Base-by-base conservation (phyloP, 2,113 vertebrate species). In the Entelurus aequoreus region DNA sequence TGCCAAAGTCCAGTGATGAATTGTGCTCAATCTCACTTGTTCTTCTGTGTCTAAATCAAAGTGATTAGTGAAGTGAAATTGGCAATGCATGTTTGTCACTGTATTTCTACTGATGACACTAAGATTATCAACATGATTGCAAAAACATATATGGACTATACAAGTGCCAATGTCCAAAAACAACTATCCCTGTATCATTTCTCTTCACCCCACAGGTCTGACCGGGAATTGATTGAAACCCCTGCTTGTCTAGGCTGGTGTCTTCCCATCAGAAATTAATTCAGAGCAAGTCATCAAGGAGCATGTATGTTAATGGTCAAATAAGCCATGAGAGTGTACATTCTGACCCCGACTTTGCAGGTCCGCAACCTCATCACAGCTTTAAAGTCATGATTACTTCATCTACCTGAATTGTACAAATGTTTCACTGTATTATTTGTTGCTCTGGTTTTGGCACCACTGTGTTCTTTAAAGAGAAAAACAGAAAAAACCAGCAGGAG, bases 401-500 rank as follows among this genome's bases (percentile, higher is more conserved):
- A 40, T 48, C 58, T 62, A 28, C 38, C 48, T 48, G 50, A 19
- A 66, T 52, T 42, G 37, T 8, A 54, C 28, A 12, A 46, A 46
- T 5, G 10, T 46, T 11, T 46, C 10, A 12, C 42, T 46, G 10
- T 42, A 42, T 9, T 42, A 6, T 8, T 42, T 42, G 8, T 9
- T 42, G 40, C 28, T 28, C 2, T 42, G 8, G 40, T 42, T 46
- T 12, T 1, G 10, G 42, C 11, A 5, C 10, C 11, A 46, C 11
- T 12, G 42, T 46, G 42, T 46, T 46, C 9, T 46, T 46, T 46
- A 46, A 46, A 12, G 50, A 60, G 59, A 62, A 28, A 19, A 56
- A 56, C 68, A 69, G 19, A 44, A 60, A 21, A 54, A 66, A 44
- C 56, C 62, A 48, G 35, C 70, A 74, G 68, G 72, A 75, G 53